Percentiles rank a stretch among this genome's conserved stretches.
These are phyloP conservation scores for Calcarius lapponicus DNA, from an alignment of 2,797 vertebrate species.

Conservation along the genomic window DNA sequence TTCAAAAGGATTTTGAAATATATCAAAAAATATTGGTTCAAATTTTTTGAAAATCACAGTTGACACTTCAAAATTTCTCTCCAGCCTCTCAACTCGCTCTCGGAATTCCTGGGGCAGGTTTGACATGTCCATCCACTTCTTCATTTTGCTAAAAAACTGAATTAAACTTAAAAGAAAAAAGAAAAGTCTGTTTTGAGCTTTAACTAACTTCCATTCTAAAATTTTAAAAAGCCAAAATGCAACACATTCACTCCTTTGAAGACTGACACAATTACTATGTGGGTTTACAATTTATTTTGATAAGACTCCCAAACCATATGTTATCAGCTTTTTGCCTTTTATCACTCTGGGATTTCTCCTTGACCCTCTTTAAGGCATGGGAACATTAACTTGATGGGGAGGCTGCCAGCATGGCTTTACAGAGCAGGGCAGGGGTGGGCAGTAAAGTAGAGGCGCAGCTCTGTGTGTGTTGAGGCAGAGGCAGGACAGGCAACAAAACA, in stretches of 20 bases:
- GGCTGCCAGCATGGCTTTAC: accelerated
- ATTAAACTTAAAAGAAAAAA: conserved; percentile 82
- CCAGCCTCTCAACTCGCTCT: conserved; percentile 87
- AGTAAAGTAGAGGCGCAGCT: background rate
- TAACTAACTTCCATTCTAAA: background rate
- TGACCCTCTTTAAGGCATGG: background rate
- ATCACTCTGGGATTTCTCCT: background rate
- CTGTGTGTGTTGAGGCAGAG: accelerated
- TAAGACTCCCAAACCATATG: background rate
- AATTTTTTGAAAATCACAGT: conserved; percentile 98
- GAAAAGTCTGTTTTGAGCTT: background rate
- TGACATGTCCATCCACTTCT: conserved; percentile 98
- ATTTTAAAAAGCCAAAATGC: background rate
- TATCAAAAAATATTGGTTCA: conserved; percentile 93
- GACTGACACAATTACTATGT: accelerated
- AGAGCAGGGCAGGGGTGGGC: background rate
- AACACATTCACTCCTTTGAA: background rate
- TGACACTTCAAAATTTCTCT: conserved; percentile 97
- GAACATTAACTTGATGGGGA: background rate
- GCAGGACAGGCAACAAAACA: background rate
- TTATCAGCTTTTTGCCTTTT: background rate
- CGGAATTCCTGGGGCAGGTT: conserved; percentile 89
- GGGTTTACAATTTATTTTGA: background rate
- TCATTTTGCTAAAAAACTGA: conserved; percentile 99
- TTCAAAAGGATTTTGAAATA: conserved; percentile 91